These are phyloP conservation scores for Gallinago undulata DNA, from an alignment of 2,113 vertebrate species.

Conservation along the genomic window DNA sequence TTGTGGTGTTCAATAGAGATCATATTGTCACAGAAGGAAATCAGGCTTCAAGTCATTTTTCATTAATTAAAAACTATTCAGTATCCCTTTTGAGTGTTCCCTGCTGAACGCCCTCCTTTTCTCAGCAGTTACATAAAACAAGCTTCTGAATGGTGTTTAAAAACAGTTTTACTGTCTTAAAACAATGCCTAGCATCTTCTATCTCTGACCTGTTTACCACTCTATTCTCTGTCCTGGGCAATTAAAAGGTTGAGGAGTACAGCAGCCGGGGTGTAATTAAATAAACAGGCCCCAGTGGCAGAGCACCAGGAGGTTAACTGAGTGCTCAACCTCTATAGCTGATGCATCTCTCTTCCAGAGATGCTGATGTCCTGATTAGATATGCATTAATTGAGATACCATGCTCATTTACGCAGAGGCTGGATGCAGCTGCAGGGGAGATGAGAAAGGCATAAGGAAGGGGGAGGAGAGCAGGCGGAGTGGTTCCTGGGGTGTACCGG, in stretches of 20 bases:
- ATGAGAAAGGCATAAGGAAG: neutral
- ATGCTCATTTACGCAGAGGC: neutral
- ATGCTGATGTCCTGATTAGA: neutral
- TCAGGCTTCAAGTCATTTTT: neutral
- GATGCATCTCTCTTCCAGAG: neutral
- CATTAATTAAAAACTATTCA: conserved; percentile 33
- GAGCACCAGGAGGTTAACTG: neutral
- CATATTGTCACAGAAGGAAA: neutral
- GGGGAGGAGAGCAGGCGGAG: neutral
- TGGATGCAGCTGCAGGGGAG: neutral
- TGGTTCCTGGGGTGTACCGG: neutral
- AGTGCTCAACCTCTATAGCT: neutral
- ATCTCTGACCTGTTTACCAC: neutral
- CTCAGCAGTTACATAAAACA: neutral
- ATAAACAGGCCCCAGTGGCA: neutral
- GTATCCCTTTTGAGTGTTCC: neutral
- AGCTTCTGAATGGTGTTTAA: neutral
- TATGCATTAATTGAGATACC: neutral
- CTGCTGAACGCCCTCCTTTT: conserved; percentile 13
- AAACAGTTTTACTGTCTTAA: conserved; percentile 1
- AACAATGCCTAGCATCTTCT: conserved; percentile 29
- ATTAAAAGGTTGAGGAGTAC: conserved; percentile 8
- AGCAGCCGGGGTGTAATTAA: conserved; percentile 32
- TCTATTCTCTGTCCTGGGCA: neutral
- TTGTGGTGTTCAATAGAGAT: neutral